Evolutionary conservation across 2,113 vertebrate species (phyloP), one percentile per base, ranked within the genome.

Genomic region (Drymodes brunneopygia): DNA sequence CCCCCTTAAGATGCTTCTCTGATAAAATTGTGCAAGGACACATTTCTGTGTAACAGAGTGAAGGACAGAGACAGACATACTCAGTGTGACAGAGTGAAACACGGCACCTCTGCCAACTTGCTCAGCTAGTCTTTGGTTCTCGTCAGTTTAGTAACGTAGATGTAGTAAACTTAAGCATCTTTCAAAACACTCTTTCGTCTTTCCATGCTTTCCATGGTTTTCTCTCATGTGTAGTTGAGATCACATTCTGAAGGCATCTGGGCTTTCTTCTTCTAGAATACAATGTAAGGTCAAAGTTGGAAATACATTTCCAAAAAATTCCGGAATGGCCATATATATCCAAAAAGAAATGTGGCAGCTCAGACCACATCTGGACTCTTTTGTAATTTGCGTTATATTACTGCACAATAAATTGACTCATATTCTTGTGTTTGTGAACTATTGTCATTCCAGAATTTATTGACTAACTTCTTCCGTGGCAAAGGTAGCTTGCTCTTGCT

Each of bases 361-460:
- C 42, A 56, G 79, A 65, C 73, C 38, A 45, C 36, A 33, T 85
- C 51, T 88, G 64, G 28, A 35, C 35, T 71, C 29, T 27, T 51
- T 24, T 70, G 36, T 66, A 29, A 53, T 85, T 88, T 3, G 13
- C 33, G 36, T 71, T 66, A 6, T 71, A 15, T 65, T 78, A 29
- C 51, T n/a, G 12, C 18, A 47, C 78, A 74, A 73, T 79, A 65
- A 80, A 88, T 86, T 23, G 19, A 75, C 45, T 90, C 23, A 38
- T 65, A 82, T 66, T 67, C 67, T 64, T 85, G 57, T 64, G 18
- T 87, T 62, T 65, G 25, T 83, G 66, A 94, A 44, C 81, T 44
- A 10, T 40, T 33, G 23, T 53, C n/a, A 33, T 60, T 29, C 22
- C 31, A 33, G 6, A n/a, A 28, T 90, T 88, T 70, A 50, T 21